These are phyloP conservation scores for Drosophila parthenogenetica DNA, from an alignment of 2,888 invertebrate genomes.

Conservation along the genomic window DNA sequence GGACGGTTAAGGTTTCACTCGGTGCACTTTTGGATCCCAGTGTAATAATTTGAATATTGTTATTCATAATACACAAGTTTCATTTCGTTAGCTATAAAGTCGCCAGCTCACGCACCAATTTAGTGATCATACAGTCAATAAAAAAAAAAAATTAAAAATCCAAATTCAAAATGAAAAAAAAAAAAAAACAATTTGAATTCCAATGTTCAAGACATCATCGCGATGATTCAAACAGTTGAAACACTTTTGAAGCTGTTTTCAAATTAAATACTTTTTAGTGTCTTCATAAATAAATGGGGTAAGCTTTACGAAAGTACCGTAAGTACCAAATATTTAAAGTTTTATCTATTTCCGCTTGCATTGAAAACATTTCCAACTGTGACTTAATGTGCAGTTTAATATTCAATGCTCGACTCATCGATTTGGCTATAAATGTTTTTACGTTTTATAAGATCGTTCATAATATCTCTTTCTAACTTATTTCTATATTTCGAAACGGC, in stretches of 20 bases:
- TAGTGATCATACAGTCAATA: constrained; percentile 52
- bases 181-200: constrained; percentile 53
- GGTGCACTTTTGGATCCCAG: neutral
- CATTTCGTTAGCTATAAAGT: constrained; percentile 63
- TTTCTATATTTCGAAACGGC: constrained; percentile 28
- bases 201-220: constrained; percentile 48
- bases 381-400: constrained; percentile 55
- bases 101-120: constrained; percentile 55
- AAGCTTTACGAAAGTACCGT: constrained; percentile 45
- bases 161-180: constrained; percentile 10
- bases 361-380: constrained; percentile 28
- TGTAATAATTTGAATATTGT: constrained; percentile 72
- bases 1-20: constrained; percentile 13
- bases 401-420: constrained; percentile 48
- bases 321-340: constrained; percentile 49
- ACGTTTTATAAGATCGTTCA: constrained; percentile 53
- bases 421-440: constrained; percentile 50
- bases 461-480: constrained; percentile 52
- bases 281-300: constrained; percentile 1
- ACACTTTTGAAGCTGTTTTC: constrained; percentile 5
- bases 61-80: constrained; percentile 68
- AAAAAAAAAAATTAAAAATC: constrained; percentile 16
- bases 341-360: constrained; percentile 54
- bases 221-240: constrained; percentile 22
- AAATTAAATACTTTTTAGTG: constrained; percentile 7